Evolutionary conservation across 23 tunicate species (phyloP).

Genomic region (Diplosoma virens): DNA sequence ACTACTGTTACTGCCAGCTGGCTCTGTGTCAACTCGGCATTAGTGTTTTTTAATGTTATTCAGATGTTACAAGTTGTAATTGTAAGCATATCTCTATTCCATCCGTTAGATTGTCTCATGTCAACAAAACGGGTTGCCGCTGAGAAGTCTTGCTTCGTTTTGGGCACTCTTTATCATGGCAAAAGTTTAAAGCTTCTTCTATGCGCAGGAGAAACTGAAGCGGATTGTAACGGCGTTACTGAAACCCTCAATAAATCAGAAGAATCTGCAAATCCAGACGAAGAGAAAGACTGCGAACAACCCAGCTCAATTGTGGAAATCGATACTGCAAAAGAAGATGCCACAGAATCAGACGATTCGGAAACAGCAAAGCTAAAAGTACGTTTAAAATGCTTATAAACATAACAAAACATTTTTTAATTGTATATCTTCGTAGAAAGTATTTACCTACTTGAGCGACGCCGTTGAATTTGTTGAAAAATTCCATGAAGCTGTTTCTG

Average conservation of each 20-base stretch:
- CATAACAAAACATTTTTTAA: not conserved
- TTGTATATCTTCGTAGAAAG: conserved; percentile 7
- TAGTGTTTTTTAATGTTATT: too few species aligned
- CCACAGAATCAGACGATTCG: conserved; percentile 8
- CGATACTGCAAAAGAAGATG: conserved; percentile 1
- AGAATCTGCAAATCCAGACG: not conserved
- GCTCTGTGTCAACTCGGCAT: too few species aligned
- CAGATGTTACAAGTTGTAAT: too few species aligned
- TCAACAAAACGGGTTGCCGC: too few species aligned
- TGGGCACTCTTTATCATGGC: too few species aligned
- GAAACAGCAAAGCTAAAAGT: conserved; percentile 40
- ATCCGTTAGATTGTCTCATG: too few species aligned
- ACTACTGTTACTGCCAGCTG: too few species aligned
- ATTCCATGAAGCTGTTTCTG: conserved; percentile 73
- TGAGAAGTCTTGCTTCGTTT: too few species aligned
- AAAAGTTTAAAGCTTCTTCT: too few species aligned
- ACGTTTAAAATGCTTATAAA: not conserved
- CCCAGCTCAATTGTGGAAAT: not conserved
- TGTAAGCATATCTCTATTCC: too few species aligned
- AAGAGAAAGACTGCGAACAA: not conserved
- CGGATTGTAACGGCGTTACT: too few species aligned
- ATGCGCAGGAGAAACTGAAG: too few species aligned
- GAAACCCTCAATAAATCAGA: not conserved
- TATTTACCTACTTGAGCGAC: conserved; percentile 42
- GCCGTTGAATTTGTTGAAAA: conserved; percentile 62